Conservation (phyloP, 2,797 vertebrate species). For the Schizopygopsis malacanthus region DNA sequence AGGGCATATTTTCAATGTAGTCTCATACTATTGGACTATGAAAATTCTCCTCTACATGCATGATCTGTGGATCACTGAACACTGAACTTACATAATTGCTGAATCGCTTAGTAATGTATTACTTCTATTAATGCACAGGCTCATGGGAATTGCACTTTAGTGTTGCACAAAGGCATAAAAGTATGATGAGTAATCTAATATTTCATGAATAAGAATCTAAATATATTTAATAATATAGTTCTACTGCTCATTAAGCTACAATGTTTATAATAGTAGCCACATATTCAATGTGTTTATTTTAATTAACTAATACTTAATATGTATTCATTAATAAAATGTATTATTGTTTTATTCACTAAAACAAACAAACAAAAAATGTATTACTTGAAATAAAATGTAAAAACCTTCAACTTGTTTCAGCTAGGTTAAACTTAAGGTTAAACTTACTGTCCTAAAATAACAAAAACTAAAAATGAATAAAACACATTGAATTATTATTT, state of each 20-base stretch:
- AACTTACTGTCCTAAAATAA: too few species aligned
- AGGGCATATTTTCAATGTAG: not conserved
- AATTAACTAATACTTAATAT: not conserved
- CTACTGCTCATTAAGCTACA: not conserved
- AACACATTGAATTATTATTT: not conserved
- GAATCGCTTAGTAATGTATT: not conserved
- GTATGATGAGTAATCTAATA: not conserved
- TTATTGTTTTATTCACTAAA: not conserved
- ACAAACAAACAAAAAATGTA: not conserved
- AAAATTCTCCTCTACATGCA: not conserved
- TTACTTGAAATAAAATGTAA: not conserved
- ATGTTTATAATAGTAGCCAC: too few species aligned
- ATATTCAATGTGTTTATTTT: not conserved
- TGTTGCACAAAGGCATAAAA: not conserved
- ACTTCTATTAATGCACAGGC: not conserved
- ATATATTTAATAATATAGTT: not conserved
- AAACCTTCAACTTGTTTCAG: not conserved
- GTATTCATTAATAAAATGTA: not conserved
- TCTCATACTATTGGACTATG: not conserved
- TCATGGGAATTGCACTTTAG: not conserved
- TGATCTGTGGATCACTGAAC: conserved; percentile 2
- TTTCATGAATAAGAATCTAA: not conserved
- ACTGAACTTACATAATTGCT: not conserved
- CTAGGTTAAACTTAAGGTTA: too few species aligned
- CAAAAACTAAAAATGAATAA: not conserved